Evolutionary conservation across 2,797 vertebrate genomes (phyloP), one percentile per base, ranked within the genome.

Genomic region (Mus spretus): DNA sequence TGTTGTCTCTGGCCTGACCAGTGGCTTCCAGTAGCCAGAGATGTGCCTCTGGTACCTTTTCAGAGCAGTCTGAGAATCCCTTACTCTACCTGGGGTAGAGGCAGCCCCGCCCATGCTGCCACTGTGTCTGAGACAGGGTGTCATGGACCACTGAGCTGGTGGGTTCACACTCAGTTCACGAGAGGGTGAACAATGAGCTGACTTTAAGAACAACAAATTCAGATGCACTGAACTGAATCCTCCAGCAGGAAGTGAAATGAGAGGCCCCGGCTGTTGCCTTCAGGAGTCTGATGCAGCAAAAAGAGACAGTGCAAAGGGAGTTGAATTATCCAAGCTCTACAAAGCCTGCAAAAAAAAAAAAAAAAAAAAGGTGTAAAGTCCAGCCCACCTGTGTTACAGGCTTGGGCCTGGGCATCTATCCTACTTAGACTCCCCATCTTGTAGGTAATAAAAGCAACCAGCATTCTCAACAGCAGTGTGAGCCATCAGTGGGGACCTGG

Each of bases 191-290:
- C 83, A 55, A 59, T 77, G 74, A 8, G 47, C 81, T 20, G 63
- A 89, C 63, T 77, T 77, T 19, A 75, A 94, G 74, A 93, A 59
- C 26, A 81, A 59, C 63, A 34, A 84, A 74, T n/a, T 94, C 79
- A 77, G 65, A 57, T 47, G 65, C 10, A 2, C 12, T 53, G 28
- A 95, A 65, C 63, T 14, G 22, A 67, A 34, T 50, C 75, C 95
- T 83, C 28, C 50, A 44, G 89, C 50, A 61, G 81, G 65, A 96
- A 72, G 47, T 9, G 31, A 97, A 40, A 72, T 44, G 57, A 83
- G 67, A 53, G 31, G 22, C 4, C 34, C 6, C 12, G 28, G 47
- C 1, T 83, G 44, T 37, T 34, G 34, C 7, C 72, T 50, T 50
- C 57, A 59, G 87, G 83, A 31, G 4, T n/a, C 47, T 34, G 53